These are phyloP conservation scores for Hyphantria cunea DNA, from an alignment of 1,140 invertebrate genomes.

Conservation along the genomic window DNA sequence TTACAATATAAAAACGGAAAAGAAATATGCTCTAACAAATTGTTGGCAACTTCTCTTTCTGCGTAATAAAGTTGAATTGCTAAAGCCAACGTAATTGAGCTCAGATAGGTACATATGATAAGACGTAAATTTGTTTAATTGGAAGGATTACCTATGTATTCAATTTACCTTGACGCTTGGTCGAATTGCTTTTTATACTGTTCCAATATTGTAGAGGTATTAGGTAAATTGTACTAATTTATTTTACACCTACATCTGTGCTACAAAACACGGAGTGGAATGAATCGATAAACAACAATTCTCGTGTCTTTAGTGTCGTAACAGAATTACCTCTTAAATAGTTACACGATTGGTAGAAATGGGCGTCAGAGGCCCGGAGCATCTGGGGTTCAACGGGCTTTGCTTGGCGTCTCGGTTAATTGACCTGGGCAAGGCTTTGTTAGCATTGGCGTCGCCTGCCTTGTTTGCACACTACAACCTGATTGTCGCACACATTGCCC, in stretches of 20 bases:
- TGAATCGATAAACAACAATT: not conserved
- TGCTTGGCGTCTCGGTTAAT: slow-evolving; percentile 42
- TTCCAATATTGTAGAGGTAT: not conserved
- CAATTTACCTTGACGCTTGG: no score
- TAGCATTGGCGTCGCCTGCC: slow-evolving; percentile 48
- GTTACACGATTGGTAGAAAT: slow-evolving; percentile 5
- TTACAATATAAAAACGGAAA: slow-evolving; percentile 53
- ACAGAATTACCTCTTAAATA: slow-evolving; percentile 2
- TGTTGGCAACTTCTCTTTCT: slow-evolving; percentile 47
- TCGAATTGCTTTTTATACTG: not conserved
- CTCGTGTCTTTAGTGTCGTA: not conserved
- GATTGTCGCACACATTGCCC: slow-evolving; percentile 33
- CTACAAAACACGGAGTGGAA: not conserved
- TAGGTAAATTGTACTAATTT: not conserved
- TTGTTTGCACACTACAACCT: slow-evolving; percentile 48
- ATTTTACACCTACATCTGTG: not conserved
- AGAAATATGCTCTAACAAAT: slow-evolving; percentile 52
- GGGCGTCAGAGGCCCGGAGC: not conserved
- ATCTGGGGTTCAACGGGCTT: slow-evolving; percentile 8
- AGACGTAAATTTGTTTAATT: not conserved
- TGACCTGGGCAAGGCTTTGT: slow-evolving; percentile 45
- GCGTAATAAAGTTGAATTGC: slow-evolving; percentile 11
- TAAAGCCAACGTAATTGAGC: not conserved
- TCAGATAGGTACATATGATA: not conserved
- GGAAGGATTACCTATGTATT: no score